Conservation (phyloP, 1,140 invertebrate genomes). For the Habropoda laboriosa region DNA sequence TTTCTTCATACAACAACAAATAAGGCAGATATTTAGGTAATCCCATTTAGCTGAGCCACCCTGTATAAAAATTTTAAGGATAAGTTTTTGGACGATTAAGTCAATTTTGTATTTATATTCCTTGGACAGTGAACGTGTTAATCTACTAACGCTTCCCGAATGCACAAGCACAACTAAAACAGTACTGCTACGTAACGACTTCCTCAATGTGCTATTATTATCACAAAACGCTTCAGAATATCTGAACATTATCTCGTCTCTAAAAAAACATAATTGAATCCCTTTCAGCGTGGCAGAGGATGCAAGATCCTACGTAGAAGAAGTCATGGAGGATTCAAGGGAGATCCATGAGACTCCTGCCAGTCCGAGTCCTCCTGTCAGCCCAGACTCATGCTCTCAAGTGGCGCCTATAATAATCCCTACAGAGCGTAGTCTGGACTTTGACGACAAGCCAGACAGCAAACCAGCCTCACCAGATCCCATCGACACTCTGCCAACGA, state of each 20-base stretch:
- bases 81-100: too few relatives aligned
- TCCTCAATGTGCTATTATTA: neutral
- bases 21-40: too few relatives aligned
- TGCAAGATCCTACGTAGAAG: neutral
- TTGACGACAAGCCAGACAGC: slow-evolving; percentile 12
- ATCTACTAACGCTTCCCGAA: too few relatives aligned
- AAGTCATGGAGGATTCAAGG: neutral
- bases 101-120: too few relatives aligned
- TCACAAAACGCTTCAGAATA: neutral
- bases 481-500: slow-evolving; percentile 51
- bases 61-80: too few relatives aligned
- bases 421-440: slow-evolving; percentile 71
- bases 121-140: too few relatives aligned
- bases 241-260: neutral
- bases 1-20: too few relatives aligned
- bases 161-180: neutral
- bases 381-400: slow-evolving; percentile 61
- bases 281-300: slow-evolving; percentile 38
- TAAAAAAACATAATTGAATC: slow-evolving; percentile 13
- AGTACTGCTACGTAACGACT: neutral
- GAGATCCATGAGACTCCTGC: slow-evolving; percentile 74
- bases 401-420: slow-evolving; percentile 76
- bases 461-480: slow-evolving; percentile 58
- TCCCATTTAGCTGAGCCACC: too few relatives aligned
- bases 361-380: slow-evolving; percentile 77